Conservation (phyloP, 2,888 invertebrate species). For the Esperia sulphurella region DNA sequence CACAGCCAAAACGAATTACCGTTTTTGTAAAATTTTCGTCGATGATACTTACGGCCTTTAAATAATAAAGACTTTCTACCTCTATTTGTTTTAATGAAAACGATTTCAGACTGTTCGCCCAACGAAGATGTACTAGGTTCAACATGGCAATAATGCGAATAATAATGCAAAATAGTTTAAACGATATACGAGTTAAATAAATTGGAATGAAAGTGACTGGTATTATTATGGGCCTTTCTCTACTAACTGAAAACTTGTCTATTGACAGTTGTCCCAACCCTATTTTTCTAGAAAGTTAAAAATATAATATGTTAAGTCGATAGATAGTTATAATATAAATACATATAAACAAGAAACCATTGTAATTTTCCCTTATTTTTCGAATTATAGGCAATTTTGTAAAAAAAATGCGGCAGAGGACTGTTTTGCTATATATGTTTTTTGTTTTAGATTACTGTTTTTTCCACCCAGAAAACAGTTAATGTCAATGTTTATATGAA, state of each 20-base stretch:
- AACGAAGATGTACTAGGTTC: no score
- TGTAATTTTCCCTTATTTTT: conserved; percentile 1
- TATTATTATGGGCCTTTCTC: conserved; percentile 4
- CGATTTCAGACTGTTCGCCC: no score
- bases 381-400: conserved; percentile 3
- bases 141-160: no score
- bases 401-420: not conserved
- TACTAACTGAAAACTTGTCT: conserved; percentile 5
- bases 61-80: no score
- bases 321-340: conserved; percentile 3
- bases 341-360: conserved; percentile 3
- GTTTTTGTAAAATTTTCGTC: no score
- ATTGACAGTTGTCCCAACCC: conserved; percentile 5
- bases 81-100: no score
- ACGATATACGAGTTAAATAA: no score
- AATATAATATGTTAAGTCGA: conserved; percentile 5
- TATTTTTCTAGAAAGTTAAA: conserved; percentile 2
- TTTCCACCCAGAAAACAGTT: conserved; percentile 7
- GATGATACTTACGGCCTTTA: no score
- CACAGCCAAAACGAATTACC: no score
- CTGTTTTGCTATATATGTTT: conserved; percentile 6
- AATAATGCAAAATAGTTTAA: no score
- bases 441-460: conserved; percentile 5
- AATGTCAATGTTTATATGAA: conserved; percentile 6
- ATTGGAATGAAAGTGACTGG: no score